Conservation (phyloP, 2,113 vertebrate genomes). For the Sinocyclocheilus grahami region DNA sequence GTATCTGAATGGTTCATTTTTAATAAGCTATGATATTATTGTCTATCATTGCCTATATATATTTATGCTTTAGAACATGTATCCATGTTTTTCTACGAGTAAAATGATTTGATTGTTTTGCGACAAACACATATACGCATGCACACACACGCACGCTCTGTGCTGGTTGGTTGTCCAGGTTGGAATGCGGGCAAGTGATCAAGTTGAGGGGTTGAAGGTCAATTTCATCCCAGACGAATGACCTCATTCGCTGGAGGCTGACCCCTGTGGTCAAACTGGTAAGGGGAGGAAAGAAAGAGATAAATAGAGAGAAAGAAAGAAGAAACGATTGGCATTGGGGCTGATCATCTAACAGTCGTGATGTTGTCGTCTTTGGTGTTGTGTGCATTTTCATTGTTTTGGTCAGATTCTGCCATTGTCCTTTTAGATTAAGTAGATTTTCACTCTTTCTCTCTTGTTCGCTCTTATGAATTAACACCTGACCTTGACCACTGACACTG, state of each 20-base stretch:
- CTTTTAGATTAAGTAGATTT: conserved; percentile 2
- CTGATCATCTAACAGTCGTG: conserved; percentile 39
- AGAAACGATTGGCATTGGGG: background rate
- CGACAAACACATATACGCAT: conserved; percentile 30
- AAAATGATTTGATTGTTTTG: conserved; percentile 30
- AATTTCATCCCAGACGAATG: conserved; percentile 76
- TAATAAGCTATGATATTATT: background rate
- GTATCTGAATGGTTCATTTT: no score
- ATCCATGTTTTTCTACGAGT: conserved; percentile 30
- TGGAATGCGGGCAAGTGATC: conserved; percentile 66
- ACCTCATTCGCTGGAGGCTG: conserved; percentile 70
- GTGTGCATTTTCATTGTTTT: background rate
- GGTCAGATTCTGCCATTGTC: background rate
- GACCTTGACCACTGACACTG: conserved; percentile 67
- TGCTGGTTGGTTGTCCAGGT: conserved; percentile 67
- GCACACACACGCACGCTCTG: conserved; percentile 34
- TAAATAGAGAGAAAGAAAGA: conserved; percentile 26
- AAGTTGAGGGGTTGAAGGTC: conserved; percentile 69
- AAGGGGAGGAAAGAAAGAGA: conserved; percentile 38
- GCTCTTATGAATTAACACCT: conserved; percentile 63
- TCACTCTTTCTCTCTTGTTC: conserved; percentile 14
- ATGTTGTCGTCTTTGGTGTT: background rate
- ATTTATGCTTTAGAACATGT: background rate
- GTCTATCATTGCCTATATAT: background rate
- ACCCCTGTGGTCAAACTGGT: conserved; percentile 61